Evolutionary conservation across 2,113 vertebrate species (phyloP), one percentile per base, ranked within the genome.

Genomic region (Rhynchopsitta pachyrhyncha): DNA sequence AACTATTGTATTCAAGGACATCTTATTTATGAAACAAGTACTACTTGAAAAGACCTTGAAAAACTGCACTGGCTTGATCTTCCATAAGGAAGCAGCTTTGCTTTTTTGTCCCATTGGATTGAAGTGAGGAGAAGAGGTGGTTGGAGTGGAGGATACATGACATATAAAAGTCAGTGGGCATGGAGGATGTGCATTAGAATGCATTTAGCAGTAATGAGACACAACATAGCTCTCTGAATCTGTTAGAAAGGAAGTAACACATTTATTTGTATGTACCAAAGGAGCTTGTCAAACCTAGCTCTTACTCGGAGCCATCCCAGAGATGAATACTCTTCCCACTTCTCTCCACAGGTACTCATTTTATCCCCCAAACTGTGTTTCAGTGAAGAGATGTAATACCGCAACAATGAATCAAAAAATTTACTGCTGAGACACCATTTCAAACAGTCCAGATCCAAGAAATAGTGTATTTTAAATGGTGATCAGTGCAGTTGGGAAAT

Each of bases 211-310:
- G 19, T 2, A 46, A 6, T 7, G 24, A 70, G 63, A 29, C 25
- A 35, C n/a, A 42, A 17, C 13, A 46, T 20, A 55, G 66, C 13
- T 46, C 66, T 9, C 5, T 4, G 8, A 31, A 28, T 2, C 52
- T 13, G 17, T 1, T 9, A 13, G 8, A 17, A 28, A 55, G 66
- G 67, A 66, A 57, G 52, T 14, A 12, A 76, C 84, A 52, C 7
- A 17, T 25, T 60, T 31, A 29, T 49, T 41, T 2, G 1, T 3
- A 3, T 2, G n/a, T 2, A 2, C 25, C 1, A 1, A 44, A 49
- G 55, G 64, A 39, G 20, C 1, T 57, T 11, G 78, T 82, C 2
- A 5, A 27, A 25, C 5, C 2, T 46, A 7, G 35, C 42, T 41
- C 35, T 31, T 4, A 3, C 47, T n/a, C 33, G 29, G 57, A 67